A percentile compares a stretch with the other conserved stretches of the same genome.
Conservation (phyloP, 2,797 vertebrate species). For the Anguilla pacifica region DNA sequence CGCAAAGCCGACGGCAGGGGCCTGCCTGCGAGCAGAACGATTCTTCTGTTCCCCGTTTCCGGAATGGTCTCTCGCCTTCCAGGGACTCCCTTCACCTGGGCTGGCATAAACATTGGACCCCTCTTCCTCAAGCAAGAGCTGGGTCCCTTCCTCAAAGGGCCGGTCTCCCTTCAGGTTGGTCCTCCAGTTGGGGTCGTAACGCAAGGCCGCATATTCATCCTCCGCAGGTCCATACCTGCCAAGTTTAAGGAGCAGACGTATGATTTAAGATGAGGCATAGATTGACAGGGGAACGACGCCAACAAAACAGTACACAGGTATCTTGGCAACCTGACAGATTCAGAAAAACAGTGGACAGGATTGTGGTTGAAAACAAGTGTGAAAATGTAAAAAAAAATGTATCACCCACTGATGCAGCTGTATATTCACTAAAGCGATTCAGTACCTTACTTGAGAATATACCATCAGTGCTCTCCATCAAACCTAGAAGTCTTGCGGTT, state of each 20-base stretch:
- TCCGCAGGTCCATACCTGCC: slow-evolving; percentile 49
- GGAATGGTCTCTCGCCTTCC: slow-evolving; percentile 24
- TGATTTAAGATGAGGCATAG: slow-evolving; percentile 20
- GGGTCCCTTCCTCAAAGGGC: slow-evolving; percentile 32
- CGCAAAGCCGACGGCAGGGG: slow-evolving; percentile 26
- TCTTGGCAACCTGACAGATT: neutral
- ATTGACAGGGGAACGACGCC: neutral
- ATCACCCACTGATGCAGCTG: slow-evolving; percentile 8
- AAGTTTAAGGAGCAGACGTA: slow-evolving; percentile 43
- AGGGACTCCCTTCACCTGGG: slow-evolving; percentile 27
- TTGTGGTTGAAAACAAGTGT: slow-evolving; percentile 47
- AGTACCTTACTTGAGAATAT: neutral
- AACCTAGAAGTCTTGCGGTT: neutral
- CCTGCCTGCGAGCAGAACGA: slow-evolving; percentile 37
- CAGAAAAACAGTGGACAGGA: neutral
- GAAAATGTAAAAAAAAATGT: neutral
- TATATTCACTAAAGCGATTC: slow-evolving; percentile 23
- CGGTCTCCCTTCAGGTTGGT: slow-evolving; percentile 46
- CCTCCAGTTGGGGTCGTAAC: slow-evolving; percentile 77
- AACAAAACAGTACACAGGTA: neutral
- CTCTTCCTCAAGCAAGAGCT: slow-evolving; percentile 30
- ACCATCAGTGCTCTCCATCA: neutral
- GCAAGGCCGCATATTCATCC: slow-evolving; percentile 69
- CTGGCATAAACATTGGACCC: slow-evolving; percentile 45
- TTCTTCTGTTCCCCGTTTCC: slow-evolving; percentile 43